Conservation (phyloP, 2,113 vertebrate species). For the Sorex fumeus region DNA sequence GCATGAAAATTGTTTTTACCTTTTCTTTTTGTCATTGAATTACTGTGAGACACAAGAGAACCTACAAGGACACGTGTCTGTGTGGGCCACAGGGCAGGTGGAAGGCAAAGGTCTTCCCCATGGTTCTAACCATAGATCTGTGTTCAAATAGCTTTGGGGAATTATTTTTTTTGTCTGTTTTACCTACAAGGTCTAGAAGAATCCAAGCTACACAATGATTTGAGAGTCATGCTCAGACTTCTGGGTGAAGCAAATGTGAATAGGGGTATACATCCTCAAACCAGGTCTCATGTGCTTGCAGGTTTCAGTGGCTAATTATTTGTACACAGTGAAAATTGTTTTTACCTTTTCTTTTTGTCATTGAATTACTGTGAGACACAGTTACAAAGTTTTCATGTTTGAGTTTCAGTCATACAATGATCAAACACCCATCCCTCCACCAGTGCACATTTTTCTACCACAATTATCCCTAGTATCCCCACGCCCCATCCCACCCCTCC, state of each 20-base stretch:
- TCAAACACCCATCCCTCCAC: too few relatives aligned
- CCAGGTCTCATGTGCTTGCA: neutral
- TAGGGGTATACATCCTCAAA: neutral
- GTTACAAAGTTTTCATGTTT: too few relatives aligned
- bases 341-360: too few relatives aligned
- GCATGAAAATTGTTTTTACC: too few relatives aligned
- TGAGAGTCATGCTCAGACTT: neutral
- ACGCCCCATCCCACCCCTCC: too few relatives aligned
- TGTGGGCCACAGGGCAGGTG: neutral
- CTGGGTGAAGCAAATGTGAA: neutral
- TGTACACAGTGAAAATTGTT: neutral
- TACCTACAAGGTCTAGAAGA: too few relatives aligned
- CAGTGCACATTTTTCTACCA: too few relatives aligned
- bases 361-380: too few relatives aligned
- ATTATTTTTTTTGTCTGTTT: neutral
- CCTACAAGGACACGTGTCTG: neutral
- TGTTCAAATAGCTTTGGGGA: neutral
- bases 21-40: too few relatives aligned
- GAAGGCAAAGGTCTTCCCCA: neutral
- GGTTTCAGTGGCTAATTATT: too few relatives aligned
- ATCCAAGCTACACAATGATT: neutral
- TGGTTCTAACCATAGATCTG: neutral
- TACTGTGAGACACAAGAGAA: neutral
- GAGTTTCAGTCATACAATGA: too few relatives aligned
- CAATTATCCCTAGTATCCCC: too few relatives aligned